Conservation (phyloP, 2,113 vertebrate genomes). For the Ictalurus furcatus region DNA sequence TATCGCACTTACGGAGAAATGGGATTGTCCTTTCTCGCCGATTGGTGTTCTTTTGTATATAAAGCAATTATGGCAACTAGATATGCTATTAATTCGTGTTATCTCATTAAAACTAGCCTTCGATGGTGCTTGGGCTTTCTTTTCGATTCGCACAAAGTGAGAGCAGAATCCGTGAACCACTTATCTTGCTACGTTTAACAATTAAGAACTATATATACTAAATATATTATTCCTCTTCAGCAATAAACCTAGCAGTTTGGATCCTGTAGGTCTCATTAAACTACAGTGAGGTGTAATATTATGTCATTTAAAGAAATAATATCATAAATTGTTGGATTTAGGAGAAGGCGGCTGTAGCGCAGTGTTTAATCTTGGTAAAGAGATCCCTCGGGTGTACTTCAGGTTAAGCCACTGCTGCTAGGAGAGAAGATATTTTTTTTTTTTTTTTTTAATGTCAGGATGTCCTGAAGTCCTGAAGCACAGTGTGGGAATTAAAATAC, state of each 20-base stretch:
- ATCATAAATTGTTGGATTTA: constrained; percentile 35
- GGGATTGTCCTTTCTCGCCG: not conserved
- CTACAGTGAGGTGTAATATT: not conserved
- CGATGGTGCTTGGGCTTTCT: not conserved
- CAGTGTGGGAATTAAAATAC: constrained; percentile 9
- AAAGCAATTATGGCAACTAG: not conserved
- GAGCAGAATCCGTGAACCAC: not conserved
- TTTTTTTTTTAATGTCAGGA: not conserved
- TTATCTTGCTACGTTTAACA: not conserved
- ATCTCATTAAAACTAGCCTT: not conserved
- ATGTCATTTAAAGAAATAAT: not conserved
- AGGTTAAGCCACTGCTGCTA: constrained; percentile 53
- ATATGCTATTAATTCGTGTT: not conserved
- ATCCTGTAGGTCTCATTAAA: constrained; percentile 3
- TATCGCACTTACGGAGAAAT: not conserved
- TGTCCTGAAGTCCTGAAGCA: constrained; percentile 1
- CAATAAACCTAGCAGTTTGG: not conserved
- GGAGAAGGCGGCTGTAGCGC: constrained; percentile 32
- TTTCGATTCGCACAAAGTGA: not conserved
- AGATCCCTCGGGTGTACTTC: constrained; percentile 51
- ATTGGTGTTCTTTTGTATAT: not conserved
- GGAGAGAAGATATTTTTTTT: constrained; percentile 15
- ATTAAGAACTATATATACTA: not conserved
- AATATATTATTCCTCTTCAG: not conserved
- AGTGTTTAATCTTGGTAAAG: constrained; percentile 42